Conservation (phyloP, 92 coral and sea anemone species). For the Epizoanthus illoricatus region DNA sequence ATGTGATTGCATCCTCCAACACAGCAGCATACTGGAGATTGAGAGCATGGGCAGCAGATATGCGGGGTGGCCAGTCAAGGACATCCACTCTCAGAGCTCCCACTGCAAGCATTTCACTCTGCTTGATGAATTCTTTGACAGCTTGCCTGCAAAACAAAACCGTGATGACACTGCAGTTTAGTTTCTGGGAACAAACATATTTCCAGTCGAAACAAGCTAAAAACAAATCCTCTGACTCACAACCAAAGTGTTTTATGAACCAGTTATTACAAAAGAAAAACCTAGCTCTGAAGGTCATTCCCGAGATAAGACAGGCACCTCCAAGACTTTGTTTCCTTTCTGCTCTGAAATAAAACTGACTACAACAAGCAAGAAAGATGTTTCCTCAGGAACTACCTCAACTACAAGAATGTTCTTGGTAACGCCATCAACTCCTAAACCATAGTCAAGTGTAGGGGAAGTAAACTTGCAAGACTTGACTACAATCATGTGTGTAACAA, state of each 20-base stretch:
- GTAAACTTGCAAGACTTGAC: no score
- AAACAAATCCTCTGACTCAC: neutral
- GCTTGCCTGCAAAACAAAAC: constrained; percentile 64
- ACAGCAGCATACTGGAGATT: constrained; percentile 74
- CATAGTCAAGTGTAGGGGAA: no score
- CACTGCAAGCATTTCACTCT: constrained; percentile 60
- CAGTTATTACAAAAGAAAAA: neutral
- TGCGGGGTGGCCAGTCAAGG: constrained; percentile 76
- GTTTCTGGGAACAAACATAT: neutral
- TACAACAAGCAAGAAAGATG: no score
- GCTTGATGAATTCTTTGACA: constrained; percentile 71
- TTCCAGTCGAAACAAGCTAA: neutral
- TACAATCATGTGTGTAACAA: no score
- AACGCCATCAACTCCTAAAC: no score
- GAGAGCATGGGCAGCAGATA: constrained; percentile 62
- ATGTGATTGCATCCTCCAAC: constrained; percentile 53
- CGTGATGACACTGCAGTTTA: neutral
- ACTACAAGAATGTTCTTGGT: no score
- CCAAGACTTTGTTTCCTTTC: no score
- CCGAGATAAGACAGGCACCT: no score
- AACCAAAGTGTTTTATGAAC: neutral
- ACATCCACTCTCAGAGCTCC: constrained; percentile 78
- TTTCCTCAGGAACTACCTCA: no score
- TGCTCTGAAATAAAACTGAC: no score
- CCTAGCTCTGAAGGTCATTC: no score